Conservation (phyloP, 2,113 vertebrate genomes). For the Cyanocitta stelleri region DNA sequence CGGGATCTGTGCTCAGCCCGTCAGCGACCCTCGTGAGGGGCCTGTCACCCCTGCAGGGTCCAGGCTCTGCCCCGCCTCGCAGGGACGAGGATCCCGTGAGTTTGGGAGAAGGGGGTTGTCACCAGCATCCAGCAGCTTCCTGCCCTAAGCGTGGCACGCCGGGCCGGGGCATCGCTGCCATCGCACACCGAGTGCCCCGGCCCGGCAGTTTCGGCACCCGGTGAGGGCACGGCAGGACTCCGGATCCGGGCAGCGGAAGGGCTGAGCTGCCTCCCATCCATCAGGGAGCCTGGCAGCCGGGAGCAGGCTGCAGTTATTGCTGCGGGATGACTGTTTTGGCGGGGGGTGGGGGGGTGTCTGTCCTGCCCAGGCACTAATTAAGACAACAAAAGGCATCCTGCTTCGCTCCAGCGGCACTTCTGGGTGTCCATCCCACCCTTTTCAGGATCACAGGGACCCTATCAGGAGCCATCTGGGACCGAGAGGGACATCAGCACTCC, state of each 20-base stretch:
- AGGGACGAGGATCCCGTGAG: background rate
- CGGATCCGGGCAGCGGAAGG: background rate
- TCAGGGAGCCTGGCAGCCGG: background rate
- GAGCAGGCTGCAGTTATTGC: background rate
- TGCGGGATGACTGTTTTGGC: background rate
- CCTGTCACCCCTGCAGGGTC: background rate
- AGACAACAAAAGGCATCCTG: background rate
- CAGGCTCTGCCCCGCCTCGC: background rate
- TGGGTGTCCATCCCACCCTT: background rate
- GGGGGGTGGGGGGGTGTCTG: background rate
- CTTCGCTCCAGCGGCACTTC: background rate
- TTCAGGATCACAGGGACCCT: background rate
- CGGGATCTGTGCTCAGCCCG: rapidly evolving
- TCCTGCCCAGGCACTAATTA: background rate
- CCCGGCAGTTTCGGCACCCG: rapidly evolving
- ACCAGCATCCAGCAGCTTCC: background rate
- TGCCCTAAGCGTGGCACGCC: background rate
- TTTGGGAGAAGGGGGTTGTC: background rate
- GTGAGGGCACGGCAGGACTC: background rate
- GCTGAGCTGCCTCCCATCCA: background rate
- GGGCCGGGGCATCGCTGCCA: rapidly evolving
- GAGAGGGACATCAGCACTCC: background rate
- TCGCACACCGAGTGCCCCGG: rapidly evolving
- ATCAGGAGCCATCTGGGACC: background rate
- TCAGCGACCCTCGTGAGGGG: rapidly evolving